Base-by-base conservation (phyloP, 1,140 invertebrate species). In the Meteorus sp. region DNA sequence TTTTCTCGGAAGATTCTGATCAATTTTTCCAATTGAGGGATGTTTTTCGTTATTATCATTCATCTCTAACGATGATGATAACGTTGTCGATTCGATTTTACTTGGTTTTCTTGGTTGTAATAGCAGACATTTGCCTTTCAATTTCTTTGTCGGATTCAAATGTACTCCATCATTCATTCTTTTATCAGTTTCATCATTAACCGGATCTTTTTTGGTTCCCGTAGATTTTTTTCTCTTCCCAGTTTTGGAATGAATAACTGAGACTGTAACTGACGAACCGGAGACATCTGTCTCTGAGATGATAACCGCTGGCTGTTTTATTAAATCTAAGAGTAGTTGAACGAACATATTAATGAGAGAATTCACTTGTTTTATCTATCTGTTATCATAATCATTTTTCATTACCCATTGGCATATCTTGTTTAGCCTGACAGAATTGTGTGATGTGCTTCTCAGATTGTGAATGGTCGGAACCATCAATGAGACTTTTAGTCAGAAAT, bases 221-320 rank as follows among this genome's bases (percentile, higher is more conserved):
- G 15, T n/a, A 39, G 11, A n/a, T 15, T n/a, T n/a, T 39, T 39
- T 39, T 4, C 13, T 39, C 8, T 3, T 39, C 3, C 8, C 20
- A 31, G 48, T 39, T 15, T 68, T 66, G 0, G 66, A 63, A 50
- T 60, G 65, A 19, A 68, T 59, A 17, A 68, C 54, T 2, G 66
- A 68, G 13, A 68, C 66, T 5, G 61, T 68, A 9, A 68, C 66
- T 27, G 63, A 66, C 33, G 63, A 66, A 31, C 65, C 54, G 19
- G 43, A 65, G 41, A 62, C 22, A 1, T 59, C 56, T n/a, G n/a
- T n/a, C n/a, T n/a, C n/a, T 1, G 66, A 58, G 19, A 55, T 66
- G 4, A 65, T 39, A 4, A 39, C 35, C 3, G 35, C 35, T 5
- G 35, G 35, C 15, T 4, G 4, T 9, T 39, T 15, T 13, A 39